Conservation (phyloP, 2,113 vertebrate species). For the Tenrec ecaudatus region DNA sequence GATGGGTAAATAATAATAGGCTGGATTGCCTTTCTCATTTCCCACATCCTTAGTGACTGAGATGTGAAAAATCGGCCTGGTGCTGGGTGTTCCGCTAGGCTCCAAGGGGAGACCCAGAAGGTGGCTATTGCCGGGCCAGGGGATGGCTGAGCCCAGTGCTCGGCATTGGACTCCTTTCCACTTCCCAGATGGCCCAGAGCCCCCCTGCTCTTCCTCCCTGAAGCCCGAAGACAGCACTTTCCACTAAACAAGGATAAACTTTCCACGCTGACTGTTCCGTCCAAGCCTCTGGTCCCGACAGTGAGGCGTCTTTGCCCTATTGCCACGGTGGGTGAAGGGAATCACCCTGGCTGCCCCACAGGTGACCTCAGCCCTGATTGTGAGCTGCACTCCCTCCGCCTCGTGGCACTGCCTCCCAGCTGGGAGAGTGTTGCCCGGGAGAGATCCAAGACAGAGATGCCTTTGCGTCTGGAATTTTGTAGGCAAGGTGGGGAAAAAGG, state of each 20-base stretch:
- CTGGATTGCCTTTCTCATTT: not conserved
- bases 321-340: too few relatives aligned
- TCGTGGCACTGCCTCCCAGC: not conserved
- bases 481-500: not conserved
- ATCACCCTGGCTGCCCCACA: not conserved
- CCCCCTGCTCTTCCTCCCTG: not conserved
- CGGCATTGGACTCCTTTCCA: accelerated
- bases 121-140: not conserved
- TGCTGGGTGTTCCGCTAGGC: too few relatives aligned
- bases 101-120: not conserved
- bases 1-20: not conserved
- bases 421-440: not conserved
- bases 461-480: not conserved
- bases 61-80: not conserved
- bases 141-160: not conserved
- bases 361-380: not conserved
- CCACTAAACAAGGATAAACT: not conserved
- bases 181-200: too few relatives aligned
- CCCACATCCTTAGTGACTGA: not conserved
- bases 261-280: accelerated
- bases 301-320: too few relatives aligned
- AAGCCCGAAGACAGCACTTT: too few relatives aligned
- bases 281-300: accelerated
- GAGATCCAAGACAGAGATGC: not conserved
- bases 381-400: not conserved